Percentiles rank a stretch among this genome's conserved stretches.
Evolutionary conservation across 1,140 invertebrate species (phyloP).

Genomic region (Drosophila hydei): DNA sequence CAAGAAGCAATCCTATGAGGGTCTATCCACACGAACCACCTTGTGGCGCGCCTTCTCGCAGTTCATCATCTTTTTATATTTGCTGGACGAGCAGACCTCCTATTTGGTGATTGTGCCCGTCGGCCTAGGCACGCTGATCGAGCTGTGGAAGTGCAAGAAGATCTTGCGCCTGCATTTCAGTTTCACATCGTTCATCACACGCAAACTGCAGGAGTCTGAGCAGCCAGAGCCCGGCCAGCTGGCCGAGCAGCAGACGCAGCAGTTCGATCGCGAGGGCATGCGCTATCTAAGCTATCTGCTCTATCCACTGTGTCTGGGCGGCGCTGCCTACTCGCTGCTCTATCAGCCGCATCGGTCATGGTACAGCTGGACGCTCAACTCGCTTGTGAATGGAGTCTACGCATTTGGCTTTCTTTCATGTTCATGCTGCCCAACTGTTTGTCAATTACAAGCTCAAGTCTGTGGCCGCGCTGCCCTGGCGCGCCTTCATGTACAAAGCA

Average conservation of each 20-base stretch:
- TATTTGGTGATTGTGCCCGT: conserved; percentile 94
- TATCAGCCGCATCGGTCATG: conserved; percentile 98
- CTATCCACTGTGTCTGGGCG: conserved; percentile 94
- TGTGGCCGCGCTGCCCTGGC: conserved; percentile 99
- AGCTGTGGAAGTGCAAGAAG: conserved; percentile 98
- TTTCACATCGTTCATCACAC: conserved; percentile 74
- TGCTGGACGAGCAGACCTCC: conserved; percentile 96
- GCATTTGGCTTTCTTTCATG: conserved; percentile 98
- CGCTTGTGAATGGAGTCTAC: conserved; percentile 98
- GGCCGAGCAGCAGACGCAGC: conserved; percentile 91
- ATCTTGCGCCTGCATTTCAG: conserved; percentile 91
- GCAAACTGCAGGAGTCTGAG: conserved; percentile 48
- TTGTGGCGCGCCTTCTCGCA: conserved; percentile 97
- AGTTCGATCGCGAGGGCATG: conserved; percentile 96
- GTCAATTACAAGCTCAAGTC: conserved; percentile 99
- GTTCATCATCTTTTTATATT: conserved; percentile 96
- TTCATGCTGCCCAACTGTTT: conserved; percentile 99
- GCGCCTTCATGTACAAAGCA: conserved; percentile 99
- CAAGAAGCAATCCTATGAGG: conserved; percentile 92
- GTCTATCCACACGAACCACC: conserved; percentile 94
- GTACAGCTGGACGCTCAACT: conserved; percentile 98
- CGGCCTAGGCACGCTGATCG: conserved; percentile 90
- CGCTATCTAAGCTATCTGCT: conserved; percentile 94
- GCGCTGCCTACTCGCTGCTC: conserved; percentile 95
- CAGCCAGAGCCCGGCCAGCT: conserved; percentile 84